Conservation (phyloP, 2,888 invertebrate species). For the Epirrhoe alternata region DNA sequence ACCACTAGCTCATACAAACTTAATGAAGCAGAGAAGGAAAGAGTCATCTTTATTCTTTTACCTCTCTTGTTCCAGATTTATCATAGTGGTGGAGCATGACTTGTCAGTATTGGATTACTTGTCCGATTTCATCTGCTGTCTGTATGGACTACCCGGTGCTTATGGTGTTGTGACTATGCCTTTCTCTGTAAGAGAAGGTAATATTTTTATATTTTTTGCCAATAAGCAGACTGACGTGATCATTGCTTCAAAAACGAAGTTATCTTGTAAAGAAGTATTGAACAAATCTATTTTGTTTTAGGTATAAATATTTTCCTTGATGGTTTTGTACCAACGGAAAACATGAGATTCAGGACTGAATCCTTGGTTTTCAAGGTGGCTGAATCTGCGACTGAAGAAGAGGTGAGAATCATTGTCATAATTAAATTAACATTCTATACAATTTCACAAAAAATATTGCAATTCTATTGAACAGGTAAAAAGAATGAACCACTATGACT, state of each 20-base stretch:
- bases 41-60: not conserved
- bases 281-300: conserved; percentile 54
- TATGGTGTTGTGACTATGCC: conserved; percentile 99
- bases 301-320: conserved; percentile 99
- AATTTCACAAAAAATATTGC: not conserved
- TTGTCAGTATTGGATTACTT: conserved; percentile 99
- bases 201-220: not conserved
- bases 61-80: conserved; percentile 88
- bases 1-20: no score
- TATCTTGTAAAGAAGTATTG: not conserved
- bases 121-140: conserved; percentile 99
- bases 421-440: not conserved
- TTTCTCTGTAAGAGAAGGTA: conserved; percentile 99
- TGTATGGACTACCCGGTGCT: conserved; percentile 99
- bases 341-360: conserved; percentile 98
- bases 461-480: conserved; percentile 85
- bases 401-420: conserved; percentile 75
- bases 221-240: not conserved
- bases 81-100: conserved; percentile 99
- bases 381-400: conserved; percentile 98
- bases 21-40: no score
- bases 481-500: conserved; percentile 97
- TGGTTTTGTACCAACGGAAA: conserved; percentile 99
- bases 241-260: not conserved
- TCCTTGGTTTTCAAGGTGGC: conserved; percentile 99